A percentile compares a stretch with the other conserved stretches of the same genome.
Evolutionary conservation across 1,140 invertebrate species (phyloP).

Genomic region (Drosophila insularis): DNA sequence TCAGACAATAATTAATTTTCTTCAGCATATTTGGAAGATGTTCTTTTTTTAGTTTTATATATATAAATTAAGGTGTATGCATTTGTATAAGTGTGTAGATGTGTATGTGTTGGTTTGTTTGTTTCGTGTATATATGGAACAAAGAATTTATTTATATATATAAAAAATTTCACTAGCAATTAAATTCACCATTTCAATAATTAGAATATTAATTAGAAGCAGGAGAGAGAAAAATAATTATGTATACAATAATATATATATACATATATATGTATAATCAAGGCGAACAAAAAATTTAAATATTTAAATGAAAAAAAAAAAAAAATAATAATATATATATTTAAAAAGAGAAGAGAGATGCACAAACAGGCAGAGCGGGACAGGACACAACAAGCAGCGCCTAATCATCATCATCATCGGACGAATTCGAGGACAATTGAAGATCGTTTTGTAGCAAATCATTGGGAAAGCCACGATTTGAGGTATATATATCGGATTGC

Average conservation of each 20-base stretch:
- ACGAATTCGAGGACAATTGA: slow-evolving; percentile 84
- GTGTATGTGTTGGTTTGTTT: slow-evolving; percentile 32
- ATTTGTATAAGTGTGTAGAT: slow-evolving; percentile 47
- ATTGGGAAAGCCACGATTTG: slow-evolving; percentile 83
- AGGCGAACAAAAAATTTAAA: slow-evolving; percentile 36
- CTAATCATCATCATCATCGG: slow-evolving; percentile 80
- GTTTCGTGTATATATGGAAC: slow-evolving; percentile 43
- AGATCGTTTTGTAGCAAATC: slow-evolving; percentile 88
- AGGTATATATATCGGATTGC: slow-evolving; percentile 67
- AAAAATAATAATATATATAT: slow-evolving; percentile 17
- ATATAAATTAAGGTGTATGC: slow-evolving; percentile 46
- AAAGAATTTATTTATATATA: slow-evolving; percentile 74
- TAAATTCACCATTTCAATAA: slow-evolving; percentile 75
- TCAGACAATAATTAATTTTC: slow-evolving; percentile 42
- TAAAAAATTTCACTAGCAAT: slow-evolving; percentile 78
- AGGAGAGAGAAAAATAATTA: slow-evolving; percentile 59
- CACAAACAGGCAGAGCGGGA: neutral
- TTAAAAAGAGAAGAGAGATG: slow-evolving; percentile 28
- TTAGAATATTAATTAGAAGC: slow-evolving; percentile 67
- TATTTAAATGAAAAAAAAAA: slow-evolving; percentile 5
- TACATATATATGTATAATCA: slow-evolving; percentile 9
- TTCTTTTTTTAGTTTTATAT: too few relatives aligned
- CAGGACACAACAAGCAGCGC: slow-evolving; percentile 10
- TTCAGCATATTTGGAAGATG: slow-evolving; percentile 63
- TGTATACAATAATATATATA: slow-evolving; percentile 7